Conservation (phyloP, 92 coral and sea anemone species). For the Umimayanthus kanabou region DNA sequence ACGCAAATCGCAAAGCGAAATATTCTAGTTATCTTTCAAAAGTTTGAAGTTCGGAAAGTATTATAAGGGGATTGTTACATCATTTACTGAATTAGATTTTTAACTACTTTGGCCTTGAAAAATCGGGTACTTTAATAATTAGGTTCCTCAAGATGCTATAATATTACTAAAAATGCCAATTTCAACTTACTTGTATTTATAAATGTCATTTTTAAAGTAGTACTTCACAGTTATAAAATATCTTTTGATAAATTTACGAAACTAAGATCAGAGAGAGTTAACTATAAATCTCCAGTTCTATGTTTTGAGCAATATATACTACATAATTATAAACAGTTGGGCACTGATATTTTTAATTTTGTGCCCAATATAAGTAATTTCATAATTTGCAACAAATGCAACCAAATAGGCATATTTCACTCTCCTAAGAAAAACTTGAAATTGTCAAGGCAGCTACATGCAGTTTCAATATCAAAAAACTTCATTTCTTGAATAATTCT, state of each 20-base stretch:
- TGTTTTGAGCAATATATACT: not conserved
- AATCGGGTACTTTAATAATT: not conserved
- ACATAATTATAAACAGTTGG: too few relatives aligned
- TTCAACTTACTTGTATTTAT: too few relatives aligned
- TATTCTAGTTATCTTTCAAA: too few relatives aligned
- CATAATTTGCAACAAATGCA: not conserved
- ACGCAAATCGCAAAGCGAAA: too few relatives aligned
- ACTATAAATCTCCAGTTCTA: not conserved
- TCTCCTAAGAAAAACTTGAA: not conserved
- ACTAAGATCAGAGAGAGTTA: not conserved
- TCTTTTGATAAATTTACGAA: not conserved
- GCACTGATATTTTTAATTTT: not conserved
- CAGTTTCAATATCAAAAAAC: not conserved
- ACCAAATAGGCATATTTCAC: not conserved
- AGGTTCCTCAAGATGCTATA: not conserved
- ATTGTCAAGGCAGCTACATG: not conserved
- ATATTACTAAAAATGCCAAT: not conserved
- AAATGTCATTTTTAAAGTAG: not conserved
- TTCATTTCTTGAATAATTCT: too few relatives aligned
- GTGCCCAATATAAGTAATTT: not conserved
- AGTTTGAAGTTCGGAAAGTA: too few relatives aligned
- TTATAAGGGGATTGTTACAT: not conserved
- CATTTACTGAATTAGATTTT: not conserved
- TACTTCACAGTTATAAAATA: not conserved
- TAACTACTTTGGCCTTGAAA: not conserved